Conservation (phyloP, 2,113 vertebrate genomes). For the Phrynosoma platyrhinos region DNA sequence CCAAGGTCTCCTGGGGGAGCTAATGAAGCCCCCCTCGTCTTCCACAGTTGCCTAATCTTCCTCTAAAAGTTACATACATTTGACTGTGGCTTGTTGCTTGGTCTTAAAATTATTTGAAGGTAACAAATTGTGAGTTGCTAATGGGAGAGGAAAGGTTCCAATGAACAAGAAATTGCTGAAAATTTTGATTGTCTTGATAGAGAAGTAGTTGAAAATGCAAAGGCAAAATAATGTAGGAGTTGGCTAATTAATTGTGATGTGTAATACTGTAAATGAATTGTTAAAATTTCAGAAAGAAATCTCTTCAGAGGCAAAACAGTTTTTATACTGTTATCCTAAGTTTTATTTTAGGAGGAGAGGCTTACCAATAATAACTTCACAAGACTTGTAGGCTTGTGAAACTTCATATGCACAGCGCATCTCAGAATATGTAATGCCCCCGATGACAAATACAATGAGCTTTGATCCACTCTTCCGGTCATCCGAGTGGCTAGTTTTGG, state of each 20-base stretch:
- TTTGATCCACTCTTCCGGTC: conserved; percentile 85
- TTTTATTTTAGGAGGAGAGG: background rate
- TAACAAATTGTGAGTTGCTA: too few species aligned
- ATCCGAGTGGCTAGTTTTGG: conserved; percentile 77
- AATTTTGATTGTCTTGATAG: background rate
- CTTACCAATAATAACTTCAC: conserved; percentile 95
- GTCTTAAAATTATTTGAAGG: too few species aligned
- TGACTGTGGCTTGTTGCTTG: too few species aligned
- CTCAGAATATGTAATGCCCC: conserved; percentile 92
- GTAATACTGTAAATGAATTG: background rate
- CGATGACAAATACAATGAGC: conserved; percentile 93
- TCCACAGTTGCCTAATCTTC: too few species aligned
- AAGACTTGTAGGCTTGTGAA: conserved; percentile 86
- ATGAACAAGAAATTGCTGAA: background rate
- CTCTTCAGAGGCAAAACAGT: background rate
- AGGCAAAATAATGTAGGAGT: background rate
- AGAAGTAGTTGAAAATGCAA: background rate
- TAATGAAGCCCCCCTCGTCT: too few species aligned
- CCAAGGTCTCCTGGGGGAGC: too few species aligned
- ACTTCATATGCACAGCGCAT: conserved; percentile 95
- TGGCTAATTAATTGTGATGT: background rate
- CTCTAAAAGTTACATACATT: too few species aligned
- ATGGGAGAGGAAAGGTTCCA: too few species aligned
- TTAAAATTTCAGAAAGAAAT: background rate
- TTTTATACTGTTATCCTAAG: background rate